These are phyloP conservation scores for Drosophila cardini DNA, from an alignment of 1,140 invertebrate genomes.

Conservation along the genomic window DNA sequence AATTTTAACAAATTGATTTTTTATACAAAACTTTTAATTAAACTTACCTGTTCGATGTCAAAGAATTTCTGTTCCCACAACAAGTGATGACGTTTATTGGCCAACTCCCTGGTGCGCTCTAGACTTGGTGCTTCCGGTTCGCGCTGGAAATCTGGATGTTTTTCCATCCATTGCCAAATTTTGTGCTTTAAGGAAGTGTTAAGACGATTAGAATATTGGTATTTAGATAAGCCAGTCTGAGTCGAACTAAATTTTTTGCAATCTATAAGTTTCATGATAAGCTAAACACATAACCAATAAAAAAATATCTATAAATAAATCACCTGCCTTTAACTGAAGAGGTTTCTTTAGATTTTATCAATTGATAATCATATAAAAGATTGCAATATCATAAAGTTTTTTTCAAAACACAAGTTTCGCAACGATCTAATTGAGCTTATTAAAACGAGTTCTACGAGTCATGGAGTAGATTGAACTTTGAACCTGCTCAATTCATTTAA, in stretches of 20 bases:
- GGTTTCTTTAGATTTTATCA: slow-evolving; percentile 5
- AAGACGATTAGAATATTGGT: slow-evolving; percentile 29
- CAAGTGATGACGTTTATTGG: slow-evolving; percentile 87
- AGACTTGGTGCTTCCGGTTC: slow-evolving; percentile 85
- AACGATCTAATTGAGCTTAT: not conserved
- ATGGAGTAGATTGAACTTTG: slow-evolving; percentile 43
- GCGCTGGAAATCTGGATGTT: slow-evolving; percentile 90
- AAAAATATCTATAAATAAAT: not conserved
- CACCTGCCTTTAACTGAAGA: slow-evolving; percentile 3
- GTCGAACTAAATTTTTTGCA: slow-evolving; percentile 1
- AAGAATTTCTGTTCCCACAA: slow-evolving; percentile 88
- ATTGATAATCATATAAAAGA: slow-evolving; percentile 4
- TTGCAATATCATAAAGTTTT: not conserved
- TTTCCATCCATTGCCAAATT: slow-evolving; percentile 91
- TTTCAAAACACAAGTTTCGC: not conserved
- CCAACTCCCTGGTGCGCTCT: slow-evolving; percentile 88
- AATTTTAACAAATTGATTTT: slow-evolving; percentile 21
- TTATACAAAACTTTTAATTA: not conserved
- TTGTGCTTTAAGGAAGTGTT: slow-evolving; percentile 86
- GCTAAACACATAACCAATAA: not conserved
- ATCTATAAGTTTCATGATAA: slow-evolving; percentile 26
- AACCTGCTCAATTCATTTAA: slow-evolving; percentile 12
- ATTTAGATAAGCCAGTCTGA: not conserved
- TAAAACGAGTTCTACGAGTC: not conserved
- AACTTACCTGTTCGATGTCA: slow-evolving; percentile 86